Percentiles rank a stretch among this genome's conserved stretches.
Conservation (phyloP, 2,113 vertebrate genomes). For the Hiodon alosoides region DNA sequence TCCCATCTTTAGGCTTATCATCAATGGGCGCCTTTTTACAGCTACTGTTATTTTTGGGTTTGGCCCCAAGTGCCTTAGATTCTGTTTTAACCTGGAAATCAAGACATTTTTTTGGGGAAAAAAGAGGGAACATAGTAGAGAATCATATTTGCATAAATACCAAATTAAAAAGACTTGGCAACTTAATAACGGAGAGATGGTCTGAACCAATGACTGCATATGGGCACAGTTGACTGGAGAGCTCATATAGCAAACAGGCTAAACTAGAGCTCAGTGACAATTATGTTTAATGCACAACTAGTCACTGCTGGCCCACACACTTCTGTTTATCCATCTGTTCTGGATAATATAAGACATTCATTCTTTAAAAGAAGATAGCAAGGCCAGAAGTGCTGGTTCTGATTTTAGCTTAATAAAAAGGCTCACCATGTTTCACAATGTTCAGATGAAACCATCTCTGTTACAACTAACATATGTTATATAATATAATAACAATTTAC, state of each 20-base stretch:
- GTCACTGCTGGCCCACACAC: constrained; percentile 37
- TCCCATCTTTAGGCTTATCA: constrained; percentile 47
- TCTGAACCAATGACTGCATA: neutral
- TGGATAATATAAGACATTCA: constrained; percentile 21
- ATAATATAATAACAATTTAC: neutral
- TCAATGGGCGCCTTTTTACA: constrained; percentile 41
- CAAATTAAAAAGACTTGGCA: too few relatives aligned
- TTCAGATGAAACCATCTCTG: neutral
- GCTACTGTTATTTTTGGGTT: constrained; percentile 50
- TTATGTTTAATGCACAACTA: neutral
- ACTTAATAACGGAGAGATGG: too few relatives aligned
- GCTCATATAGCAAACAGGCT: neutral
- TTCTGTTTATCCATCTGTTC: constrained; percentile 43
- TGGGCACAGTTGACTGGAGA: neutral
- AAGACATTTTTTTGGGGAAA: constrained; percentile 29
- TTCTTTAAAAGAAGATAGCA: constrained; percentile 31
- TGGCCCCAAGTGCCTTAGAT: constrained; percentile 72
- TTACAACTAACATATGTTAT: neutral
- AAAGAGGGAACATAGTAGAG: neutral
- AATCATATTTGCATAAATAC: too few relatives aligned
- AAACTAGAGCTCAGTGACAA: neutral
- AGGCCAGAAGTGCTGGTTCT: constrained; percentile 9
- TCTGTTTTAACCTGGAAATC: constrained; percentile 81
- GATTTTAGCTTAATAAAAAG: neutral
- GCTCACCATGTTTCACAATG: too few relatives aligned